Base-by-base conservation (phyloP, 2,113 vertebrate genomes). In the Thinocorus orbignyianus region DNA sequence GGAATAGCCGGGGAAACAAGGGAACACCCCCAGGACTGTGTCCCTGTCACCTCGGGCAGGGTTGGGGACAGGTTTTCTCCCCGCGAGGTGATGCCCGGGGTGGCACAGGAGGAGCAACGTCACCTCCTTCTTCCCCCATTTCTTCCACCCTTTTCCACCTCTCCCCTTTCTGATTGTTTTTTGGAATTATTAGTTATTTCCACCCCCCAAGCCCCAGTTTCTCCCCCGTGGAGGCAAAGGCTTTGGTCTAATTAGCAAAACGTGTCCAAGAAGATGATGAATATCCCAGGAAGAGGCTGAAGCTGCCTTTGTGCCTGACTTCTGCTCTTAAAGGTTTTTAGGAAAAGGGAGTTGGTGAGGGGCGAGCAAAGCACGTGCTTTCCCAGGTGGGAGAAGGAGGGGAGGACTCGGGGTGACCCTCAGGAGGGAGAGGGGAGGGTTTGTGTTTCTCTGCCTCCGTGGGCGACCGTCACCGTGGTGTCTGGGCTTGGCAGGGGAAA, bases 231-330 rank as follows among this genome's bases (percentile, higher is more conserved):
- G 49, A 81, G 88, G 87, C 68, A 33, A 95, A 95, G 1, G 51
- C 70, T 93, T 92, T 77, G 90, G 79, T n/a, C 93, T 97, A 96
- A 97, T 96, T 97, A 97, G 89, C 89, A 92, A 95, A 92, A 92
- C 18, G 48, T 81, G 91, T 94, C 91, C 83, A 88, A 90, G 93
- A 95, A 94, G 86, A 93, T 90, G 86, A 94, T 96, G 82, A 90
- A 96, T 96, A 82, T 93, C 92, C 93, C 66, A 25, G 76, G 94
- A 94, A 86, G 92, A 92, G 92, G 88, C 74, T 64, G 60, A 73
- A 73, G 91, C 81, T 83, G 94, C 91, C 87, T 93, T 90, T 93
- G 91, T 95, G 92, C 88, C 94, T 83, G 89, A 92, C 94, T 95
- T 88, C 69, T 94, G 92, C 93, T 94, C 87, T 83, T 90, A 58